These are phyloP conservation scores for Thymelicus acteon DNA, from an alignment of 2,888 invertebrate species.

Conservation along the genomic window DNA sequence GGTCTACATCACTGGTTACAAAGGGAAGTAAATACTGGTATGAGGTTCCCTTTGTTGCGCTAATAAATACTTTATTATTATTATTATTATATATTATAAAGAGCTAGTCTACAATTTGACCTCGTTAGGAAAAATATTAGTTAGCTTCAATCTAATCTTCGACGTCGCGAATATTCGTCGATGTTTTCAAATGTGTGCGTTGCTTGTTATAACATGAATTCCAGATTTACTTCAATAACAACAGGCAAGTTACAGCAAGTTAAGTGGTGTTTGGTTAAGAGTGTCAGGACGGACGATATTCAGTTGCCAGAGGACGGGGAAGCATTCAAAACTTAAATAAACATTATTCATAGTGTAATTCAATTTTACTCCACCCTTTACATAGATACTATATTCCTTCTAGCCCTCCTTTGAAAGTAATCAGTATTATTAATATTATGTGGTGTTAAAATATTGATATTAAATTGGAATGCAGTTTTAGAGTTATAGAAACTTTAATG, in stretches of 20 bases:
- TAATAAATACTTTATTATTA: conserved; percentile 14
- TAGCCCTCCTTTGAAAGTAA: conserved; percentile 43
- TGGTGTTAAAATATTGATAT: conserved; percentile 49
- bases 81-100: conserved; percentile 6
- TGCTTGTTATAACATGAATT: conserved; percentile 39
- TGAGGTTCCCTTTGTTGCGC: conserved; percentile 41
- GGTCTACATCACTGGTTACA: conserved; percentile 29
- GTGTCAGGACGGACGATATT: conserved; percentile 76
- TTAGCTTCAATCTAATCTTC: conserved; percentile 29
- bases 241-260: conserved; percentile 47
- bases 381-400: conserved; percentile 46
- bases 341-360: conserved; percentile 56
- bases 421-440: conserved; percentile 74
- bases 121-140: conserved; percentile 23
- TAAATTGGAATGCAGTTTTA: conserved; percentile 48
- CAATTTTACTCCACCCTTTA: conserved; percentile 64
- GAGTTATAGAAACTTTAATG: conserved; percentile 61
- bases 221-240: conserved; percentile 71
- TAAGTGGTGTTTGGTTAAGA: conserved; percentile 70
- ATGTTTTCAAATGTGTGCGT: background rate
- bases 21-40: conserved; percentile 68
- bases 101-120: conserved; percentile 26
- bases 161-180: background rate
- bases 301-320: conserved; percentile 78
- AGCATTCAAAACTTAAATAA: conserved; percentile 61